These are phyloP conservation scores for Sciurus niger DNA, from an alignment of 2,113 vertebrate species.

Conservation along the genomic window DNA sequence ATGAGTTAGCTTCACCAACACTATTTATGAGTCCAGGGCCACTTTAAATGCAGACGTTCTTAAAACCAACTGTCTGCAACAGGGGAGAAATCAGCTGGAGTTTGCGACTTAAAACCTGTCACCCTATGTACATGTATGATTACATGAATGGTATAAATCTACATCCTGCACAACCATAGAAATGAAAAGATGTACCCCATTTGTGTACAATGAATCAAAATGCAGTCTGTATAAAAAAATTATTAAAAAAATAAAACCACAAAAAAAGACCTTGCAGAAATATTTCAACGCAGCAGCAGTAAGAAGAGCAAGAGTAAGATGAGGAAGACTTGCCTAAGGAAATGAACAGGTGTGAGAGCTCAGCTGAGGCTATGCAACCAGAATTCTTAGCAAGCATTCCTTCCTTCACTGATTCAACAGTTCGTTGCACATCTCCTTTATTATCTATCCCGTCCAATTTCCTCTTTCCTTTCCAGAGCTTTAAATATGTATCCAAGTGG, in stretches of 20 bases:
- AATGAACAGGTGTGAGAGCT: not conserved
- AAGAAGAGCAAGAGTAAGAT: not conserved
- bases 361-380: not conserved
- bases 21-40: not conserved
- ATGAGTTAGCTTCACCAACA: not conserved
- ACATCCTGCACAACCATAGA: too few species aligned
- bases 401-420: not conserved
- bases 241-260: too few species aligned
- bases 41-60: not conserved
- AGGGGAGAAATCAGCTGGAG: not conserved
- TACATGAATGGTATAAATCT: too few species aligned
- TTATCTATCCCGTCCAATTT: not conserved
- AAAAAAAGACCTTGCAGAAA: not conserved
- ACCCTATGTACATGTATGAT: too few species aligned
- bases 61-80: not conserved
- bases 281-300: not conserved
- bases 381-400: not conserved
- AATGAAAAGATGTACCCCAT: too few species aligned
- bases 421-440: not conserved
- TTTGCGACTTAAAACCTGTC: not conserved
- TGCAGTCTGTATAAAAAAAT: too few species aligned
- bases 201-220: too few species aligned
- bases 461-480: conserved; percentile 9
- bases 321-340: not conserved
- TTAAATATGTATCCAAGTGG: not conserved